These are phyloP conservation scores for Dermolepida albohirtum DNA, from an alignment of 2,888 invertebrate genomes.

Conservation along the genomic window DNA sequence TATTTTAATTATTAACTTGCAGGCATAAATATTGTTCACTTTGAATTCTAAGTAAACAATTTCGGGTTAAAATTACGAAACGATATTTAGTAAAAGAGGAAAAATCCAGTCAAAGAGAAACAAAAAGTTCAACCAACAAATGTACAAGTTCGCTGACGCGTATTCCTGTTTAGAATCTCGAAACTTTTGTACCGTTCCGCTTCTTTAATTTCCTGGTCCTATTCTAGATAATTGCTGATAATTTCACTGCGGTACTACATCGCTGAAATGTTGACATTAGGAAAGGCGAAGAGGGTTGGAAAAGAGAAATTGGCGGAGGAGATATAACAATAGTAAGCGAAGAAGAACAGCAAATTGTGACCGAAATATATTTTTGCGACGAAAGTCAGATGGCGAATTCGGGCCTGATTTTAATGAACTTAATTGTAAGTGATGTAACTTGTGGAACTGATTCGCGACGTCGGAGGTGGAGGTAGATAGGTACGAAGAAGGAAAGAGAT, in stretches of 20 bases:
- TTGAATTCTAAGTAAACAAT: too few relatives aligned
- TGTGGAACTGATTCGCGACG: conserved; percentile 29
- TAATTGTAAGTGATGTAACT: conserved; percentile 39
- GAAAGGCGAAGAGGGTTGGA: not conserved
- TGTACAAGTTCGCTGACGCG: conserved; percentile 8
- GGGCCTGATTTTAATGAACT: conserved; percentile 37
- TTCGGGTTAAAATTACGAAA: not conserved
- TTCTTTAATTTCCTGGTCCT: conserved; percentile 41
- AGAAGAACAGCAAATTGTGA: conserved; percentile 28
- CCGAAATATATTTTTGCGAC: conserved; percentile 30
- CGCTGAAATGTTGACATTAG: conserved; percentile 24
- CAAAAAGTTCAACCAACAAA: conserved; percentile 18
- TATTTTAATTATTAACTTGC: too few relatives aligned
- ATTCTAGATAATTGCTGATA: conserved; percentile 42
- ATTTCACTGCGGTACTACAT: conserved; percentile 22
- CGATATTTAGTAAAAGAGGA: not conserved
- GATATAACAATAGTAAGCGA: not conserved
- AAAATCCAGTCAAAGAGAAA: conserved; percentile 9
- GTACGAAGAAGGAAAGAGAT: conserved; percentile 1
- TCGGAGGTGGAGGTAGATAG: not conserved
- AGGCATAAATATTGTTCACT: too few relatives aligned
- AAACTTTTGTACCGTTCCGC: conserved; percentile 22
- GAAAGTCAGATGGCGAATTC: conserved; percentile 31
- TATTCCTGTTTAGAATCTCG: conserved; percentile 4
- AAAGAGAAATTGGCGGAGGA: not conserved